Base-by-base conservation (phyloP, 2,888 invertebrate genomes). In the Sepioteuthis lessoniana region DNA sequence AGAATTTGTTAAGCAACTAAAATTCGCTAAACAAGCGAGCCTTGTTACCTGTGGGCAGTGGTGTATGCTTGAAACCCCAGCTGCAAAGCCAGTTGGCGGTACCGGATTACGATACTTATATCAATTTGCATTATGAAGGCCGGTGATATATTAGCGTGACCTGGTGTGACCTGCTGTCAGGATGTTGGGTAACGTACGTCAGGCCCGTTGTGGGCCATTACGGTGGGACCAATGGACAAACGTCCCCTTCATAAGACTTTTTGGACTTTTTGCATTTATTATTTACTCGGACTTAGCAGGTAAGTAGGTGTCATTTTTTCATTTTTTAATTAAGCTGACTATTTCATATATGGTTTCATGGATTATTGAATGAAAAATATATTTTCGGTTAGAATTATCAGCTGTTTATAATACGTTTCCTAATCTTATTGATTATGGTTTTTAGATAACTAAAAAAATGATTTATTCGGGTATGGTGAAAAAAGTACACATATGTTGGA, bases 281-380 rank as follows among this genome's bases (percentile, higher is more conserved):
- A 76, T 76, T 76, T 76, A 76, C 76, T 76, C 76, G 76, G 76
- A 76, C 76, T 76, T 76, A 76, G 19, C 76, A 76, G 76, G 76
- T 76, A 76, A 16, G 76, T 16, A 16, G 3, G 1, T 35, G n/a
- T 76, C 10, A n/a, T 76, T 76, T 31, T 28, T n/a, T 13, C 1
- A 3, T 55, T 55, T 25, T 55, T 60, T 31, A 3, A 8, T 10
- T 10, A 60, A 31, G 8, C 25, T 8, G 0, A 60, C 31, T 8
- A 60, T 25, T 28, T 28, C 31, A 60, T 31, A 8, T 5, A 0
- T 7, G 0, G 31, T 10, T 8, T 60, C 5, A 31, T 60, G 28
- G 28, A 19, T 60, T 25, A 25, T 60, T 60, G 21, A n/a, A 55
- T 55, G 19, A 19, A 5, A 0, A 25, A 55, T 55, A 55, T 21